These are phyloP conservation scores for Octonoba sinensis DNA, from an alignment of 2,888 invertebrate genomes.

Conservation along the genomic window DNA sequence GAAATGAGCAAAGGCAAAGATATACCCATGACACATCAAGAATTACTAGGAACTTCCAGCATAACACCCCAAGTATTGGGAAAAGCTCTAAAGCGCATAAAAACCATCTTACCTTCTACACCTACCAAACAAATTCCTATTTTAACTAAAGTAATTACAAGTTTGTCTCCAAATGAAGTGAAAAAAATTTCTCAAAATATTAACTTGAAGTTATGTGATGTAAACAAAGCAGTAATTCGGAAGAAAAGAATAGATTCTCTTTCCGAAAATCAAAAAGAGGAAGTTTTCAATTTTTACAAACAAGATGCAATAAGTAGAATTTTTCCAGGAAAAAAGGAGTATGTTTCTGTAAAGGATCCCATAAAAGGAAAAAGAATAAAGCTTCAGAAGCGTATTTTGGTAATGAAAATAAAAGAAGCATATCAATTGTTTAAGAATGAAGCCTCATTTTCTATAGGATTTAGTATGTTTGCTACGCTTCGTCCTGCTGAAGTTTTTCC, in stretches of 20 bases:
- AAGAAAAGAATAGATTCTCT: background rate
- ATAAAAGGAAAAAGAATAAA: background rate
- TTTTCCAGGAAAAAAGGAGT: conserved; percentile 1
- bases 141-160: too few relatives aligned
- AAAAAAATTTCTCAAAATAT: background rate
- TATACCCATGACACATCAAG: too few relatives aligned
- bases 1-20: too few relatives aligned
- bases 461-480: background rate
- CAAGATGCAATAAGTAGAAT: conserved; percentile 5
- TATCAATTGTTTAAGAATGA: background rate
- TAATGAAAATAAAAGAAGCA: background rate
- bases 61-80: too few relatives aligned
- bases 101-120: too few relatives aligned
- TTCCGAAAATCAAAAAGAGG: background rate
- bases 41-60: too few relatives aligned
- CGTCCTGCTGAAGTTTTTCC: background rate
- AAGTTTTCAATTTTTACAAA: background rate
- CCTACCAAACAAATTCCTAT: too few relatives aligned
- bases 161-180: background rate
- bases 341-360: conserved; percentile 6
- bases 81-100: too few relatives aligned
- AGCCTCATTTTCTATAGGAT: background rate
- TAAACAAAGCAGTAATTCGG: background rate
- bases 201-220: background rate
- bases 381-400: background rate